Evolutionary conservation across 1,140 invertebrate species (phyloP).

Genomic region (Protaetia brevitarsis): DNA sequence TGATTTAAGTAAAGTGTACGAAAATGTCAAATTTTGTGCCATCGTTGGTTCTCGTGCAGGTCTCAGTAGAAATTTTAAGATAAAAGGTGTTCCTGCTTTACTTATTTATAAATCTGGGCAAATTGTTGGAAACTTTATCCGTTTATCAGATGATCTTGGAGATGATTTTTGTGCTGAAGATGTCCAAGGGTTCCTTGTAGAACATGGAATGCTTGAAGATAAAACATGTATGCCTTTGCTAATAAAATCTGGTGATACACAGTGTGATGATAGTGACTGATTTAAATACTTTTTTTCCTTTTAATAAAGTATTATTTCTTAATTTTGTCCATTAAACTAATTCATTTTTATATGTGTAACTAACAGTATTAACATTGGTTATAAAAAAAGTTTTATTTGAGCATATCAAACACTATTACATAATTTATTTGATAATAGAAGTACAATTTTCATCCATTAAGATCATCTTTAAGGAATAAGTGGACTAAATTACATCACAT

Average conservation of each 20-base stretch:
- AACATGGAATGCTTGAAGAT: conserved; percentile 75
- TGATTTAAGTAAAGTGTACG: conserved; percentile 76
- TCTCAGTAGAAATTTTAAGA: conserved; percentile 80
- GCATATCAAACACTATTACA: too few relatives aligned
- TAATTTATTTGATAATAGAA: neutral
- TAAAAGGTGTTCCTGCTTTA: conserved; percentile 86
- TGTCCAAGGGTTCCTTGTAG: conserved; percentile 85
- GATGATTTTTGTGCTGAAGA: conserved; percentile 88
- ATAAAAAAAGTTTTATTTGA: too few relatives aligned
- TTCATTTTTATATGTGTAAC: too few relatives aligned
- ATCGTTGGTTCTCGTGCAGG: conserved; percentile 70
- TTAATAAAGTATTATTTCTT: neutral
- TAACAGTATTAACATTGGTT: conserved; percentile 3
- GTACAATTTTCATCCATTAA: neutral
- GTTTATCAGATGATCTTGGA: conserved; percentile 81
- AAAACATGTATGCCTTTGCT: conserved; percentile 52
- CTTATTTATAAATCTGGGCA: conserved; percentile 88
- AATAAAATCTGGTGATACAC: conserved; percentile 32
- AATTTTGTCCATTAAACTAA: neutral
- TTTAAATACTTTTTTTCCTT: conserved; percentile 4
- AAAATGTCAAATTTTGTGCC: conserved; percentile 88
- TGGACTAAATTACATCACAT: conserved; percentile 6
- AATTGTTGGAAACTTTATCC: conserved; percentile 90
- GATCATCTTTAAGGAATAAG: conserved; percentile 5
- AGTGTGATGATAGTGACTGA: conserved; percentile 18